Percentiles rank a stretch among this genome's conserved stretches.
Evolutionary conservation across 2,797 vertebrate genomes (phyloP).

Genomic region (Schizopygopsis pylzovi): DNA sequence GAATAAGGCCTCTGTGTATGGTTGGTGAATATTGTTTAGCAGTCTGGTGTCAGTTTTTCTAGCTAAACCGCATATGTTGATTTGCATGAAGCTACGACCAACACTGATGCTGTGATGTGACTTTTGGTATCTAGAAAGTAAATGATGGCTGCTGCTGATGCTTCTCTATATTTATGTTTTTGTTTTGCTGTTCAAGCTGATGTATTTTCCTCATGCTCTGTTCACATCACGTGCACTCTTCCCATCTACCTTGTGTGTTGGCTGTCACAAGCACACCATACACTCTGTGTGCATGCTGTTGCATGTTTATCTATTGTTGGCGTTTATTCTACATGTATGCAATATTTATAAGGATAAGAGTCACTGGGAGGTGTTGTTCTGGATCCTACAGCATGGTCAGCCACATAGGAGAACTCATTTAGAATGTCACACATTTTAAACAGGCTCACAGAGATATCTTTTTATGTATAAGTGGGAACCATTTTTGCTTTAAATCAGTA

Average conservation of each 20-base stretch:
- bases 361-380: slow-evolving; percentile 23
- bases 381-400: slow-evolving; percentile 23
- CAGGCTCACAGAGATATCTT: neutral
- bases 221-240: neutral
- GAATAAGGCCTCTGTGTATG: neutral
- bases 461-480: neutral
- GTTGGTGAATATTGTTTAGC: neutral
- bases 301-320: slow-evolving; percentile 13
- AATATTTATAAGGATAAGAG: neutral
- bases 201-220: neutral
- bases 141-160: neutral
- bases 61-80: neutral
- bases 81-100: neutral
- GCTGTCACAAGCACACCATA: slow-evolving; percentile 2
- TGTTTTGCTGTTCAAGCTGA: neutral
- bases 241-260: slow-evolving; percentile 2
- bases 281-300: slow-evolving; percentile 2
- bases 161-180: neutral
- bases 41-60: neutral
- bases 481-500: slow-evolving; percentile 6
- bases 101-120: neutral
- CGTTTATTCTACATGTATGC: neutral
- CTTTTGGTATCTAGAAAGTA: too few species aligned
- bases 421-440: neutral
- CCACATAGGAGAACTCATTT: neutral